These are phyloP conservation scores for Orycteropus afer DNA, from an alignment of 2,113 vertebrate genomes.

Conservation along the genomic window DNA sequence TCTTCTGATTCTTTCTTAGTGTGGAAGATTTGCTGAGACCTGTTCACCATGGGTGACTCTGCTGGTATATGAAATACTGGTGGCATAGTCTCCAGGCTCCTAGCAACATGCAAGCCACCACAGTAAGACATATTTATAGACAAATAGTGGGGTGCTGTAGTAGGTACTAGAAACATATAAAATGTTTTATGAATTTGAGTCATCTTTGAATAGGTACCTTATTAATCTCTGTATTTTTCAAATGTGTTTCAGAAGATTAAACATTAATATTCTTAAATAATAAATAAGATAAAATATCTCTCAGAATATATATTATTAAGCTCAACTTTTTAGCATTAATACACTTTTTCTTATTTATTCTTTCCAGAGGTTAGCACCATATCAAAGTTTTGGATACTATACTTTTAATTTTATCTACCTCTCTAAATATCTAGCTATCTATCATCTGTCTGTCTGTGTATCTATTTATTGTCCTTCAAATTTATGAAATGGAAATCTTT, in stretches of 20 bases:
- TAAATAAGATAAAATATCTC: constrained; percentile 29
- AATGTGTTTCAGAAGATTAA: constrained; percentile 6
- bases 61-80: too few relatives aligned
- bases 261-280: constrained; percentile 40
- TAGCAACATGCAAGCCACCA: too few relatives aligned
- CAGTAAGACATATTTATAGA: too few relatives aligned
- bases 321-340: not conserved
- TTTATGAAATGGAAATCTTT: not conserved
- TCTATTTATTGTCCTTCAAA: not conserved
- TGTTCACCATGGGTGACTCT: too few relatives aligned
- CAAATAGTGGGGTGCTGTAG: not conserved
- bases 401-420: not conserved
- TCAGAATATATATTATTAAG: not conserved
- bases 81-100: too few relatives aligned
- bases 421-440: too few relatives aligned
- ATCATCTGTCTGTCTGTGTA: too few relatives aligned
- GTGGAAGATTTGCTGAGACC: too few relatives aligned
- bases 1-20: too few relatives aligned
- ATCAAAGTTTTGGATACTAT: not conserved
- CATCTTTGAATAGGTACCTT: not conserved
- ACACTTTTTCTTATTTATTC: not conserved
- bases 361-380: not conserved
- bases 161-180: not conserved
- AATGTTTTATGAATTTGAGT: constrained; percentile 20
- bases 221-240: not conserved